Conservation (phyloP, 2,888 invertebrate species). For the Nasonovia ribisnigri region DNA sequence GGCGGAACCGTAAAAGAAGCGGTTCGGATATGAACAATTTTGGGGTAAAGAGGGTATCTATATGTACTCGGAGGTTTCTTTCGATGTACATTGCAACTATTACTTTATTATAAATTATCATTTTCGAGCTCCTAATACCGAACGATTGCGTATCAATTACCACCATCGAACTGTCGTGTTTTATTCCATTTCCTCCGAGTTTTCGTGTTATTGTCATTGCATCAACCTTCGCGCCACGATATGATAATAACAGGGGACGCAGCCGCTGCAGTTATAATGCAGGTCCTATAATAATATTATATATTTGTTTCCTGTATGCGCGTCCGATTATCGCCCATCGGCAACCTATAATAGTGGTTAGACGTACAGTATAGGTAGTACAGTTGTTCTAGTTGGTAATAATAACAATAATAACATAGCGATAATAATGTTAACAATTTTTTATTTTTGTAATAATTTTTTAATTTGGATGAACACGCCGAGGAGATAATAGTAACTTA, state of each 20-base stretch:
- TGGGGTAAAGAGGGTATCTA: background rate
- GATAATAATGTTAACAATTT: conserved; percentile 28
- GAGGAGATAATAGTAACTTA: background rate
- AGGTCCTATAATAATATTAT: background rate
- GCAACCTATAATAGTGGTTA: background rate
- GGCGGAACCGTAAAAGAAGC: background rate
- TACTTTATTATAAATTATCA: background rate
- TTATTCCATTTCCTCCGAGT: background rate
- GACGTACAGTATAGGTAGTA: background rate
- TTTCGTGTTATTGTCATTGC: background rate
- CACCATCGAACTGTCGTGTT: background rate
- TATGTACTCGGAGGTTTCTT: background rate
- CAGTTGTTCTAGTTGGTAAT: background rate
- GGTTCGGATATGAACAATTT: background rate
- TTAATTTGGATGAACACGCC: background rate
- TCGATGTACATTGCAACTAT: background rate
- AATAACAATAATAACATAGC: conserved; percentile 13
- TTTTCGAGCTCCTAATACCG: background rate
- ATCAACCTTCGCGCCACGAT: background rate
- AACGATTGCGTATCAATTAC: background rate
- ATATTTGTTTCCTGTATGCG: conserved; percentile 7
- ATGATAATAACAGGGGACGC: background rate
- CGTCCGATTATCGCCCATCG: conserved; percentile 24
- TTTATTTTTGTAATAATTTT: conserved; percentile 7
- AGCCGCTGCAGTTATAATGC: background rate